Evolutionary conservation across 2,888 invertebrate species (phyloP).

Genomic region (Pycnomerus fuliginosus): DNA sequence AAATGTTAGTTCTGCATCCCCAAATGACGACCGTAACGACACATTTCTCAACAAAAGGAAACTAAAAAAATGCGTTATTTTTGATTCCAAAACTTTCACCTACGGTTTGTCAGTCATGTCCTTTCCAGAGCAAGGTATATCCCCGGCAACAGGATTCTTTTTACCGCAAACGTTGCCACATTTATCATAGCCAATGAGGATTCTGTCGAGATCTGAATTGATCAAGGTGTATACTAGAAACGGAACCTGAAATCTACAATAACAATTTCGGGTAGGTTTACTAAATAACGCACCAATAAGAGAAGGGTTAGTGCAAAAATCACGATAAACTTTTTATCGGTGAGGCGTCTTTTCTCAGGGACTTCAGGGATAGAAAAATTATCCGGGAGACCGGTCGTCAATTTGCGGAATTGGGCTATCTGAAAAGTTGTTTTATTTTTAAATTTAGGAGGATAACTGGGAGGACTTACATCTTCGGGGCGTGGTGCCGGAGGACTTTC

Average conservation of each 20-base stretch:
- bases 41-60: too few relatives aligned
- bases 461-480: too few relatives aligned
- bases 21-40: too few relatives aligned
- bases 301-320: background rate
- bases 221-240: conserved; percentile 38
- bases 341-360: background rate
- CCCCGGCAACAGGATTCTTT: conserved; percentile 40
- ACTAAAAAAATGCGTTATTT: too few relatives aligned
- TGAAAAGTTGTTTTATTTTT: too few relatives aligned
- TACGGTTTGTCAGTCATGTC: conserved; percentile 48
- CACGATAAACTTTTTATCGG: background rate
- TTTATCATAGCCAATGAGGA: conserved; percentile 60
- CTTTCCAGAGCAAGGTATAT: conserved; percentile 48
- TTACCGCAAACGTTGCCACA: conserved; percentile 61
- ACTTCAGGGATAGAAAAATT: background rate
- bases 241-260: conserved; percentile 5
- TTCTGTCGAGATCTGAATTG: conserved; percentile 57
- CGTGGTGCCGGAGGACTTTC: too few relatives aligned
- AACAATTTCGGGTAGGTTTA: background rate
- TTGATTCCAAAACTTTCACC: too few relatives aligned
- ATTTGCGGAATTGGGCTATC: too few relatives aligned
- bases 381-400: too few relatives aligned
- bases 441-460: too few relatives aligned
- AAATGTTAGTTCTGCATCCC: too few relatives aligned
- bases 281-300: background rate